These are phyloP conservation scores for Altica lythri DNA, from an alignment of 2,888 invertebrate genomes.

Conservation along the genomic window DNA sequence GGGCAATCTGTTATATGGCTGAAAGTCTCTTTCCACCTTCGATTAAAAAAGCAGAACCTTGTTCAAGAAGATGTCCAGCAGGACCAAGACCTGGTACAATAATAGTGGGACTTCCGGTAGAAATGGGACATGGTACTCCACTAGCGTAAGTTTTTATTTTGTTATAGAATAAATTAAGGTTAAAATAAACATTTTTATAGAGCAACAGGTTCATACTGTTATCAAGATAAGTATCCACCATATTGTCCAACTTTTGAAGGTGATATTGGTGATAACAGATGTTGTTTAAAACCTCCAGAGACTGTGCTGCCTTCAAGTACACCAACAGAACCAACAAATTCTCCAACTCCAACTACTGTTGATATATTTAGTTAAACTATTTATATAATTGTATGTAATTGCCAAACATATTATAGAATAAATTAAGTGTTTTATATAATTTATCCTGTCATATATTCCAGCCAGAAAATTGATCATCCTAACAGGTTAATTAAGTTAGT, in stretches of 20 bases:
- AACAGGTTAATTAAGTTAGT: too few species aligned
- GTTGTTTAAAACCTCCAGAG: conserved; percentile 59
- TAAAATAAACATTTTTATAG: conserved; percentile 51
- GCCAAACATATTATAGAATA: too few species aligned
- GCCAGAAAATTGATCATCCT: too few species aligned
- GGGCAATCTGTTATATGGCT: conserved; percentile 80
- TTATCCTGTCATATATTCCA: too few species aligned
- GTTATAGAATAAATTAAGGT: too few species aligned
- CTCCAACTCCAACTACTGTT: conserved; percentile 13
- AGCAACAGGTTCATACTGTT: conserved; percentile 72
- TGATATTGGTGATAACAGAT: conserved; percentile 67
- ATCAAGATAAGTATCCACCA: conserved; percentile 67
- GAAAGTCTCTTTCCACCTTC: conserved; percentile 69
- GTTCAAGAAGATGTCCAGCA: conserved; percentile 73
- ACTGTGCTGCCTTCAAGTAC: conserved; percentile 35
- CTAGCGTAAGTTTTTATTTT: conserved; percentile 67
- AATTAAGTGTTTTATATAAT: too few species aligned
- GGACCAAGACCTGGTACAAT: conserved; percentile 63
- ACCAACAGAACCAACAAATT: conserved; percentile 9
- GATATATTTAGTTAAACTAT: conserved; percentile 18
- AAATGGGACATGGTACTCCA: conserved; percentile 75
- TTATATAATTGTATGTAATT: background rate
- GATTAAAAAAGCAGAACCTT: conserved; percentile 67
- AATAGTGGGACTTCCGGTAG: conserved; percentile 64
- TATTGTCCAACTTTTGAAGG: conserved; percentile 67